Evolutionary conservation across 2,888 invertebrate genomes (phyloP), one percentile per base, ranked within the genome.

Genomic region (Thalpophila matura): DNA sequence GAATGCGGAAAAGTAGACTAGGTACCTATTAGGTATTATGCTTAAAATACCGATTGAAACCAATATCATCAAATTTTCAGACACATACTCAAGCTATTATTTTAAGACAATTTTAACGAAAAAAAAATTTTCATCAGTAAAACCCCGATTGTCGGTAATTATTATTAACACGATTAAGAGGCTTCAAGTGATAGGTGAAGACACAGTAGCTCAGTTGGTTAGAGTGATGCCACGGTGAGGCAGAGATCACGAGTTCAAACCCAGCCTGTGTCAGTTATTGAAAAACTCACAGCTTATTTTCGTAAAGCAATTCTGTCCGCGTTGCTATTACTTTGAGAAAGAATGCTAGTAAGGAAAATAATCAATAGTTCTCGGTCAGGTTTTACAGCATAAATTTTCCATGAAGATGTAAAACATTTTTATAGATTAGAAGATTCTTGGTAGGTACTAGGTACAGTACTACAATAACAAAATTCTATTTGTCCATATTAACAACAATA

Each of bases 321-420:
- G 7, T 47, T 18, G 7, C 24, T 59, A 24, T 14, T 12, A 31
- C 18, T 16, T 31, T 16, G 6, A 12, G 47, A 26, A 22, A 24
- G 38, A 38, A 26, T 24, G 49, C 18, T 49, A 14, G 14, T 20
- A 20, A 31, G 20, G 26, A 60, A 60, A 60, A 60, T 60, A 60
- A 49, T 49, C 29, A 59, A 38, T 55, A 33, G 33, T 40, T 46
- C 60, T 60, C 29, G 14, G 37, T 60, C 38, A n/a, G 61, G 24
- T 60, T 49, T 60, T 40, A 7, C 22, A 27, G n/a, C 45, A 35
- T 22, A 27, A 35, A 29, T 27, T 57, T 58, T 35, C 45, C 16
- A 27, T 58, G 45, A 35, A 58, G 16, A 35, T 37, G n/a, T 16
- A 58, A 27, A 58, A 16, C 43, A 16, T 43, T 33, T 10, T 57